Evolutionary conservation across 2,888 invertebrate species (phyloP).

Genomic region (Abrostola triplasia): DNA sequence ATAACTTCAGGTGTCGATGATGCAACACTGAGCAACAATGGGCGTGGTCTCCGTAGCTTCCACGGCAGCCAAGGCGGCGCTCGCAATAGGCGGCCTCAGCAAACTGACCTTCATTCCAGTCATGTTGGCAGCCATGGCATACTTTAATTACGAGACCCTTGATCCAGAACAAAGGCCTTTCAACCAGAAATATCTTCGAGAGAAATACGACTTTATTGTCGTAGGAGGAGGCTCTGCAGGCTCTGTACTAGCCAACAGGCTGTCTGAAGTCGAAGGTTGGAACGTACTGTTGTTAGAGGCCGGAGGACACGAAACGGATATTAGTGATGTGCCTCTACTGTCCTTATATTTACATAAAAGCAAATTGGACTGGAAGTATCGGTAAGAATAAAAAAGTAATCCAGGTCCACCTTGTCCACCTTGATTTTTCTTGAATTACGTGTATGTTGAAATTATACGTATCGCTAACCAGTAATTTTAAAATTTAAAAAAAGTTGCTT

Average conservation of each 20-base stretch:
- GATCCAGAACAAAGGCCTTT: conserved; percentile 95
- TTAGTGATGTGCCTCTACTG: conserved; percentile 95
- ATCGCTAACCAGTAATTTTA: too few species aligned
- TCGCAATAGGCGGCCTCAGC: conserved; percentile 91
- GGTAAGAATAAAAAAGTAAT: conserved; percentile 78
- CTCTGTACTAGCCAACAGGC: conserved; percentile 93
- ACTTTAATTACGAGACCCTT: conserved; percentile 94
- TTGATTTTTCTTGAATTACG: too few species aligned
- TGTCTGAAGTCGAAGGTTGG: conserved; percentile 93
- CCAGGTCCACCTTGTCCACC: background rate
- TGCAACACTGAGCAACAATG: conserved; percentile 70
- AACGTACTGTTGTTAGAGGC: conserved; percentile 94
- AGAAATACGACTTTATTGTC: conserved; percentile 94
- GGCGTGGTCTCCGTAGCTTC: conserved; percentile 85
- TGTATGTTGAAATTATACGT: too few species aligned
- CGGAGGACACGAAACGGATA: conserved; percentile 95
- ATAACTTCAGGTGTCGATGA: conserved; percentile 62
- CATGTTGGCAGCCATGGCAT: conserved; percentile 92
- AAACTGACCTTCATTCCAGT: conserved; percentile 93
- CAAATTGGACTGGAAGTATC: conserved; percentile 96
- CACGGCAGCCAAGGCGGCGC: conserved; percentile 91
- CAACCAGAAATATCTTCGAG: conserved; percentile 89
- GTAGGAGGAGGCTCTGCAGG: conserved; percentile 96
- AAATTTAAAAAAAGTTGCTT: too few species aligned
- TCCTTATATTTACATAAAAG: conserved; percentile 96